A percentile compares a stretch with the other conserved stretches of the same genome.
These are phyloP conservation scores for Chironomus tepperi DNA, from an alignment of 1,140 invertebrate species.

Conservation along the genomic window DNA sequence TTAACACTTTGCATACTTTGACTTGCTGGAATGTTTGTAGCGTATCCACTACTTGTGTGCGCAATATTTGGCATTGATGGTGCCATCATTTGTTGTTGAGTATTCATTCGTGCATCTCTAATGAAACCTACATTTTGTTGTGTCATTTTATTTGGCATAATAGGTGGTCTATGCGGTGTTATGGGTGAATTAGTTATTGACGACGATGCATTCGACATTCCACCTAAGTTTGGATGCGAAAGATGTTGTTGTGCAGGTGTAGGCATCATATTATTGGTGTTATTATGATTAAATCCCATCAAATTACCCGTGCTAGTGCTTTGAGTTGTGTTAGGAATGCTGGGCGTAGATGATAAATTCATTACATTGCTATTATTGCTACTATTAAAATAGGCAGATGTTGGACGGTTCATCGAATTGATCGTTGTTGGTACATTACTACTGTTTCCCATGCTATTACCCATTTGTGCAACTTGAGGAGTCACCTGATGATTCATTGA, in stretches of 20 bases:
- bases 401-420: slow-evolving; percentile 28
- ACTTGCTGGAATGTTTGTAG: slow-evolving; percentile 33
- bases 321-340: slow-evolving; percentile 20
- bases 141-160: slow-evolving; percentile 35
- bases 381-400: slow-evolving; percentile 40
- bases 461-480: slow-evolving; percentile 38
- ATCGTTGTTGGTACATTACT: slow-evolving; percentile 39
- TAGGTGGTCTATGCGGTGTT: slow-evolving; percentile 23
- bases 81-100: slow-evolving; percentile 34
- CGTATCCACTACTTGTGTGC: slow-evolving; percentile 32
- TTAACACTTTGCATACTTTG: slow-evolving; percentile 43
- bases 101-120: slow-evolving; percentile 34
- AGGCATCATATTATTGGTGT: slow-evolving; percentile 29
- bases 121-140: slow-evolving; percentile 36
- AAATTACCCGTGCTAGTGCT: slow-evolving; percentile 23
- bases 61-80: slow-evolving; percentile 41
- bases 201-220: neutral
- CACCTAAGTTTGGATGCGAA: slow-evolving; percentile 24
- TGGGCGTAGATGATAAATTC: slow-evolving; percentile 30
- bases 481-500: slow-evolving; percentile 36
- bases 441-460: slow-evolving; percentile 30
- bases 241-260: slow-evolving; percentile 31
- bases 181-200: slow-evolving; percentile 22
- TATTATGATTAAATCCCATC: slow-evolving; percentile 17
- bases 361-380: slow-evolving; percentile 32